These are phyloP conservation scores for Allolobophora icterica DNA, from an alignment of 2,888 invertebrate genomes.

Conservation along the genomic window DNA sequence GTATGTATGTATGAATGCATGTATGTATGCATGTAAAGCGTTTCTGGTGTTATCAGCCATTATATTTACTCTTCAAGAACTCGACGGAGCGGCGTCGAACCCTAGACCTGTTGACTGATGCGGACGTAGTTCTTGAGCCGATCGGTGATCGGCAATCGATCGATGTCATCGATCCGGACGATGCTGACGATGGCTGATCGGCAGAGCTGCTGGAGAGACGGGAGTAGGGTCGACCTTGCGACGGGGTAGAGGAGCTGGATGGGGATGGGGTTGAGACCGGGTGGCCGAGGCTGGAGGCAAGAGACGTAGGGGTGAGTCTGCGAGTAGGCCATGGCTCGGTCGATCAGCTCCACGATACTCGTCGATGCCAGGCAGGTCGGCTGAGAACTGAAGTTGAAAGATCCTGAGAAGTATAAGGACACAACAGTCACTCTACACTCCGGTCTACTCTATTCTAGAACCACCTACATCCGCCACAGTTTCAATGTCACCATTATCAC, in stretches of 20 bases:
- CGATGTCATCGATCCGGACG: constrained; percentile 23
- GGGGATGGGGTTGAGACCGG: constrained; percentile 25
- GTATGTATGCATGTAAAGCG: background rate
- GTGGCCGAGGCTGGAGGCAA: constrained; percentile 11
- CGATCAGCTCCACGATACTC: constrained; percentile 26
- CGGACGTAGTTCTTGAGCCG: constrained; percentile 7
- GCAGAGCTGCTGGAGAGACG: constrained; percentile 22
- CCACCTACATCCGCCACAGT: no score
- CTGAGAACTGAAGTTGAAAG: constrained; percentile 26
- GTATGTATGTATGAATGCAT: background rate
- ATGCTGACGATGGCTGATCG: background rate
- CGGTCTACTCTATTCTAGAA: no score
- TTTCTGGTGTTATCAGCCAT: background rate
- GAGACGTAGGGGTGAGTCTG: constrained; percentile 28
- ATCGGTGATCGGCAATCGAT: constrained; percentile 18
- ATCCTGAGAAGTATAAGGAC: background rate
- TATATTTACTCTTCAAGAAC: background rate
- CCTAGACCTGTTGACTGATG: constrained; percentile 24
- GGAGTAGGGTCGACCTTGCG: background rate
- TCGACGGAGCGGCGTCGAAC: background rate
- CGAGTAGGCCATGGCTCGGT: constrained; percentile 5
- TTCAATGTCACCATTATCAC: no score
- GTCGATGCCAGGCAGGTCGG: background rate
- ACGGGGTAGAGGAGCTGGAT: constrained; percentile 27
- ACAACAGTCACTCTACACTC: background rate